phyloP scores from a whole-genome alignment of 2,113 vertebrate species.

The Myanophis thanlyinensis region DNA sequence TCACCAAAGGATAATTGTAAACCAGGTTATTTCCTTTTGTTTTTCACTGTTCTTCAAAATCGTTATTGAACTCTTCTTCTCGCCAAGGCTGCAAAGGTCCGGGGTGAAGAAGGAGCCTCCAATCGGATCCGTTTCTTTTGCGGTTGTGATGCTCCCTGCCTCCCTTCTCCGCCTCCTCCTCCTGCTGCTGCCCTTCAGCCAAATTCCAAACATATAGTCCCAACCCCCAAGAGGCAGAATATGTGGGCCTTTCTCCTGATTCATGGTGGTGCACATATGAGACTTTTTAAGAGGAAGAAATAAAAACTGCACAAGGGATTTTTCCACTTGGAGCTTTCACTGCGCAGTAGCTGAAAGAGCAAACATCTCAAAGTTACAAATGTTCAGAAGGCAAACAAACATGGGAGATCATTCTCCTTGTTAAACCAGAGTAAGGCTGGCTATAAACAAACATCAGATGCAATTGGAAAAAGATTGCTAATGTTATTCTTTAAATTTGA shows the following conservation, averaged over 20 bases:
- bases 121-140: conserved; percentile 36
- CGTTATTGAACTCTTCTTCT: conserved; percentile 21
- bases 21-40: conserved; percentile 43
- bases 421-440: neutral
- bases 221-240: neutral
- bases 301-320: rapidly evolving
- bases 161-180: no score
- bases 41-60: conserved; percentile 46
- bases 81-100: conserved; percentile 42
- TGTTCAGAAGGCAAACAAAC: neutral
- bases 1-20: conserved; percentile 65
- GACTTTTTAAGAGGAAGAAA: neutral
- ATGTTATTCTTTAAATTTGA: neutral
- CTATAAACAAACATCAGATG: neutral
- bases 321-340: neutral
- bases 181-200: neutral
- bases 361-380: neutral
- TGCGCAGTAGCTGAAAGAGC: neutral
- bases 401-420: neutral
- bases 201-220: conserved; percentile 51
- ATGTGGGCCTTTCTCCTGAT: neutral
- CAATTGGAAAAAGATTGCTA: neutral
- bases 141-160: neutral
- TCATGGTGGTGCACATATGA: neutral
- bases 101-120: conserved; percentile 41